A percentile compares a stretch with the other conserved stretches of the same genome.
These are phyloP conservation scores for Archocentrus centrarchus DNA, from an alignment of 2,113 vertebrate genomes.

Conservation along the genomic window DNA sequence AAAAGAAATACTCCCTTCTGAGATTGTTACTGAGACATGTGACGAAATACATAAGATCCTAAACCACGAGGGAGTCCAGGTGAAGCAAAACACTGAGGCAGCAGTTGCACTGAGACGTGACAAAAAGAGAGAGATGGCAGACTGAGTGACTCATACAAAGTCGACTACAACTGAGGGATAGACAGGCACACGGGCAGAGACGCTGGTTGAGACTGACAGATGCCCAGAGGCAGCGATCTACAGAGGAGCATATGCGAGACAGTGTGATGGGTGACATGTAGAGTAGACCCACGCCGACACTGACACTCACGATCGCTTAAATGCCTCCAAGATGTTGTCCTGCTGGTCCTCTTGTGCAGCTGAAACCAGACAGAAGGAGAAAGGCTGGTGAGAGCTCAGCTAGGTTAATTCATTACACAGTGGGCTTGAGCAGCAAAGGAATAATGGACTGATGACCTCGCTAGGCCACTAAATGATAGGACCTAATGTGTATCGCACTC, in stretches of 20 bases:
- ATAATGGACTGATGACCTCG: constrained; percentile 64
- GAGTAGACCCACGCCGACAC: constrained; percentile 35
- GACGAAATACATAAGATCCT: constrained; percentile 28
- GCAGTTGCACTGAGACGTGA: constrained; percentile 53
- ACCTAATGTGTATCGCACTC: constrained; percentile 61
- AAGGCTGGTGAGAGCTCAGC: constrained; percentile 38
- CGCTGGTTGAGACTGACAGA: constrained; percentile 57
- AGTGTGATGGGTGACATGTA: constrained; percentile 56
- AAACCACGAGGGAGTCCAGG: constrained; percentile 45
- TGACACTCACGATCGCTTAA: constrained; percentile 88
- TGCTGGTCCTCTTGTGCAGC: constrained; percentile 77
- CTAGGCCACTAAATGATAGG: constrained; percentile 61
- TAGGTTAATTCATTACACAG: constrained; percentile 62
- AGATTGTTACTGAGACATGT: constrained; percentile 19
- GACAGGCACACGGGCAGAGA: constrained; percentile 48
- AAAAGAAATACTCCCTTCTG: background rate
- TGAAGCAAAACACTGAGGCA: constrained; percentile 43
- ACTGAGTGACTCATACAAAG: constrained; percentile 48
- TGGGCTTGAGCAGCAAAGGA: constrained; percentile 4
- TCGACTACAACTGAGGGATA: constrained; percentile 23
- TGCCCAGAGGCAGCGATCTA: constrained; percentile 59
- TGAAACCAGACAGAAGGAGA: constrained; percentile 69
- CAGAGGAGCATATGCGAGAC: constrained; percentile 51
- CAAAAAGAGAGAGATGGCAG: constrained; percentile 37
- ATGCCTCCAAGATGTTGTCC: constrained; percentile 84